These are phyloP conservation scores for Tubulanus polymorphus DNA, from an alignment of 2,888 invertebrate genomes.

Conservation along the genomic window DNA sequence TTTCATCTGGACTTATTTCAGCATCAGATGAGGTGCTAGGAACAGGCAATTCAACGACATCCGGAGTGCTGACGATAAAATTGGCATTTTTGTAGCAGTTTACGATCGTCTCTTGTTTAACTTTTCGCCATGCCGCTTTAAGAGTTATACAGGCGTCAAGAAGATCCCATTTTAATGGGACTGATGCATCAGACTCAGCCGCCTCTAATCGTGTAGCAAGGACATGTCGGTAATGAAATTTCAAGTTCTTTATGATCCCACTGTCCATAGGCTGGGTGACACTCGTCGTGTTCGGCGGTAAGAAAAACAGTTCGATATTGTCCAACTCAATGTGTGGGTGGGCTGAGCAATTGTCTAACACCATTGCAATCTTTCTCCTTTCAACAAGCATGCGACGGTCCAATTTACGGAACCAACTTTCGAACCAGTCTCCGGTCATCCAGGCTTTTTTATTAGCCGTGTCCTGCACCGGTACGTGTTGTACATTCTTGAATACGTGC, in stretches of 20 bases:
- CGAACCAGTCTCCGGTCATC: constrained; percentile 22
- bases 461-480: constrained; percentile 18
- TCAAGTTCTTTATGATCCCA: constrained; percentile 25
- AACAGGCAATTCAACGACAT: no score
- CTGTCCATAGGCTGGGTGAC: constrained; percentile 28
- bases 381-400: constrained; percentile 14
- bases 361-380: constrained; percentile 15
- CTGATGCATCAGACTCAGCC: no score
- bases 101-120: no score
- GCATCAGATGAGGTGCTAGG: no score
- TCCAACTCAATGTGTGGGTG: constrained; percentile 21
- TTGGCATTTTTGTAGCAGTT: no score
- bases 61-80: no score
- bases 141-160: no score
- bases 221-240: no score
- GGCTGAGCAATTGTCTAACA: constrained; percentile 26
- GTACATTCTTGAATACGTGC: constrained; percentile 22
- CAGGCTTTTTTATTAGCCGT: constrained; percentile 23
- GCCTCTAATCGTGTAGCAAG: no score
- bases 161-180: no score
- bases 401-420: constrained; percentile 21
- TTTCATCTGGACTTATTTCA: no score
- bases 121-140: no score
- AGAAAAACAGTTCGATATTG: constrained; percentile 20
- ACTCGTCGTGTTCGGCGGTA: constrained; percentile 27